These are phyloP conservation scores for Sebastes hopkinsi DNA, from an alignment of 2,797 vertebrate species.

Conservation along the genomic window DNA sequence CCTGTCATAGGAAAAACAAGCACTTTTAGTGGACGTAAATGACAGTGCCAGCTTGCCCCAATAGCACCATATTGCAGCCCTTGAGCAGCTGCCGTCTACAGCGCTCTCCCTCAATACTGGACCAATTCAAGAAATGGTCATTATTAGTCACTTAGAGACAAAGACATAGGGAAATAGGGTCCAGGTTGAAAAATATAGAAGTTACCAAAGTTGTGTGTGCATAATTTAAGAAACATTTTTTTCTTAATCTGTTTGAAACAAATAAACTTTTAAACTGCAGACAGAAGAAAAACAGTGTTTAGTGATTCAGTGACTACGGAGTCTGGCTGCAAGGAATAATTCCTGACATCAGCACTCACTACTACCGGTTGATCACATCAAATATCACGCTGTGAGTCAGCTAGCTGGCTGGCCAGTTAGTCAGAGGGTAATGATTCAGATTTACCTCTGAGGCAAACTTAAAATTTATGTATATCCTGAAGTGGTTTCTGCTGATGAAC, in stretches of 20 bases:
- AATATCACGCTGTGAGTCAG: slow-evolving; percentile 47
- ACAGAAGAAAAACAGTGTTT: not conserved
- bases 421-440: slow-evolving; percentile 39
- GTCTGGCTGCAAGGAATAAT: slow-evolving; percentile 20
- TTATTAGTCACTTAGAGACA: too few relatives aligned
- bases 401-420: slow-evolving; percentile 32
- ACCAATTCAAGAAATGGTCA: too few relatives aligned
- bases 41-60: too few relatives aligned
- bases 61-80: too few relatives aligned
- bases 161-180: too few relatives aligned
- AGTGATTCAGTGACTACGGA: slow-evolving; percentile 13
- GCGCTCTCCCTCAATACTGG: too few relatives aligned
- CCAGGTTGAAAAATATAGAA: too few relatives aligned
- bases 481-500: slow-evolving; percentile 39
- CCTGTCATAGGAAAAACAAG: not conserved
- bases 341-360: slow-evolving; percentile 43
- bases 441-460: slow-evolving; percentile 34
- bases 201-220: too few relatives aligned
- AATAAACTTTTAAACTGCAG: not conserved
- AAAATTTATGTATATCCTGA: slow-evolving; percentile 24
- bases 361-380: slow-evolving; percentile 37
- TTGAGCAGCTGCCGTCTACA: too few relatives aligned
- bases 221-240: not conserved
- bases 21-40: too few relatives aligned
- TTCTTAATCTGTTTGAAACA: not conserved